Conservation (phyloP, 1,140 invertebrate species). For the Drosophila nigromelanica region DNA sequence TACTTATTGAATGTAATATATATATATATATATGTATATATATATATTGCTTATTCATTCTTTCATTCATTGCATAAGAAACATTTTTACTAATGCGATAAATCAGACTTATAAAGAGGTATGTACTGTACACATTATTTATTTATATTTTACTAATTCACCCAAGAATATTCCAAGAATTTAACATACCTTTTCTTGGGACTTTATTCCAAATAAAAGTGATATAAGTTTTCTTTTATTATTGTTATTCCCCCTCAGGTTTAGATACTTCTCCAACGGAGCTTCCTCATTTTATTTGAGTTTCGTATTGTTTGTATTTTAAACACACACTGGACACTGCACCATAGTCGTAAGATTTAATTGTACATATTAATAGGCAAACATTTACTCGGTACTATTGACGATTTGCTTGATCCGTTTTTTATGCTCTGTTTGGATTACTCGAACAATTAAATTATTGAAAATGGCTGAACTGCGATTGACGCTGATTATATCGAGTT, state of each 20-base stretch:
- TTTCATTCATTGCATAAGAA: too few relatives aligned
- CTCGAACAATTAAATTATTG: conserved; percentile 32
- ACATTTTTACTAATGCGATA: too few relatives aligned
- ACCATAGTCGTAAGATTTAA: conserved; percentile 6
- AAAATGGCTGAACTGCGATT: conserved; percentile 43
- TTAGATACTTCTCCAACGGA: conserved; percentile 30
- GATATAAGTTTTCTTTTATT: not conserved
- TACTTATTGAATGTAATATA: too few relatives aligned
- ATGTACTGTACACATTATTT: too few relatives aligned
- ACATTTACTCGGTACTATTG: not conserved
- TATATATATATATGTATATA: too few relatives aligned
- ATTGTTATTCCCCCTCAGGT: not conserved
- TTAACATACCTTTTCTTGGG: conserved; percentile 10
- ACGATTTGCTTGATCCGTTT: conserved; percentile 8
- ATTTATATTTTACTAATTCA: too few relatives aligned
- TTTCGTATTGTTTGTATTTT: not conserved
- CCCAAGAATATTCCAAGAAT: too few relatives aligned
- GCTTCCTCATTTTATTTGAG: conserved; percentile 59
- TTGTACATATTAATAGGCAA: conserved; percentile 1
- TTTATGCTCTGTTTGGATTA: not conserved
- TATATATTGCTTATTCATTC: too few relatives aligned
- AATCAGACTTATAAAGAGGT: too few relatives aligned
- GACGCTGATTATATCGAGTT: conserved; percentile 53
- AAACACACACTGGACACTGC: conserved; percentile 11
- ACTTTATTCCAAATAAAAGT: not conserved